Evolutionary conservation across 1,140 invertebrate species (phyloP), one percentile per base, ranked within the genome.

Genomic region (Popillia japonica): DNA sequence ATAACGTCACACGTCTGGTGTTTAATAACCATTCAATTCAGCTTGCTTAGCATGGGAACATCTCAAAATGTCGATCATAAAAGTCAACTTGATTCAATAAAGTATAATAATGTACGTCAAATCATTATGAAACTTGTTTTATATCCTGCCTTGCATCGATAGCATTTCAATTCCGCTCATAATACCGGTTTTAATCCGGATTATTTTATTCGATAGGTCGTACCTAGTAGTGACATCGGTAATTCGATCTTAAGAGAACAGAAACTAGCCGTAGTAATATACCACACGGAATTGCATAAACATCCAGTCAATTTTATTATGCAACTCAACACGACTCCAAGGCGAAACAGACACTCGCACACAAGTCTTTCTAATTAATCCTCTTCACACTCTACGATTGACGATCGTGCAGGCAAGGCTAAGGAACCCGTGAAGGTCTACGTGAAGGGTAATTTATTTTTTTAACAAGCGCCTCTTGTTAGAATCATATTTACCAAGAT

Each of bases 171-270:
- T 64, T 64, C 22, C 6, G 61, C 61, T 64, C 17, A 11, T 64
- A 27, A 64, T 64, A 64, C 61, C 61, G 61, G 61, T 64, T 64
- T 64, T 64, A 64, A 64, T 64, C 61, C 61, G 61, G 61, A n/a
- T 64, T 22, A 27, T 64, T 64, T 64, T 64, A 22, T 22, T 64
- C 22, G 61, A 64, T 9, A n/a, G n/a, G 61, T 27, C 22, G 23
- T n/a, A n/a, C n/a, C n/a, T n/a, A n/a, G n/a, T n/a, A 64, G 61
- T 64, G 61, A 64, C 61, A 64, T 64, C 61, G 7, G 61, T 64
- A 64, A 64, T 64, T 27, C 61, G 3, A 23, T 48, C 44, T n/a
- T n/a, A n/a, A n/a, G n/a, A 48, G 6, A 10, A 48, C 11, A 10
- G 11, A 14, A 48, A 48, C 44, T 48, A 48, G 44, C 4, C 11